phyloP scores from a whole-genome alignment of 2,797 vertebrate genomes.

The Coracias cyanogaster region DNA sequence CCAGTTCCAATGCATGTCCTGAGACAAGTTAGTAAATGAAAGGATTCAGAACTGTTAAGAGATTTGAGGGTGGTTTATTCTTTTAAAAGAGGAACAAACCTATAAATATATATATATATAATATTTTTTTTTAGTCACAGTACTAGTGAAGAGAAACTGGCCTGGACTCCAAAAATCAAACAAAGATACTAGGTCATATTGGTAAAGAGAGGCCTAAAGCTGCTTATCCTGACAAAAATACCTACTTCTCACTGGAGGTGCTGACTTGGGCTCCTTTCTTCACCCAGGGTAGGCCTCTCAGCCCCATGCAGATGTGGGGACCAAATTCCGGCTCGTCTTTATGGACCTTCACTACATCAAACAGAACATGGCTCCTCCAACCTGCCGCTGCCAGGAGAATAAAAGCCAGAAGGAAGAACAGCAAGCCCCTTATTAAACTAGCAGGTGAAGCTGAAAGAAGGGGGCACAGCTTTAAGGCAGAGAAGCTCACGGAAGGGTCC shows the following conservation, averaged over 20 bases:
- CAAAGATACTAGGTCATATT: neutral
- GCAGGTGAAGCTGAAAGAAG: neutral
- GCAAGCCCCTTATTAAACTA: neutral
- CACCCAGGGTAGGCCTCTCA: neutral
- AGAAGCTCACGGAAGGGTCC: slow-evolving; percentile 19
- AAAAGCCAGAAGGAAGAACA: neutral
- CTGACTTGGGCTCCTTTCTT: neutral
- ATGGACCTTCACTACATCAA: neutral
- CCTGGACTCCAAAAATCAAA: slow-evolving; percentile 16
- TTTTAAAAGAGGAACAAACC: neutral
- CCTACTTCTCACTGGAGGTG: neutral
- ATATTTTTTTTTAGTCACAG: neutral
- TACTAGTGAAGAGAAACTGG: neutral
- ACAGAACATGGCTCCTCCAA: neutral
- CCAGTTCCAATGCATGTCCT: neutral
- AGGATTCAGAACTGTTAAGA: neutral
- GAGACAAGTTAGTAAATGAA: neutral
- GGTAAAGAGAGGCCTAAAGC: neutral
- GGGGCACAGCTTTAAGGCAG: slow-evolving; percentile 8
- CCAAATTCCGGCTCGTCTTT: neutral
- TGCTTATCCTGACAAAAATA: neutral
- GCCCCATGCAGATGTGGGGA: neutral
- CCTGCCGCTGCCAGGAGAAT: slow-evolving; percentile 29
- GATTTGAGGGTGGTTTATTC: neutral
- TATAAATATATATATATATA: too few relatives aligned